Percentiles rank a stretch among this genome's conserved stretches.
These are phyloP conservation scores for Apocheima hispidaria DNA, from an alignment of 2,888 invertebrate species.

Conservation along the genomic window DNA sequence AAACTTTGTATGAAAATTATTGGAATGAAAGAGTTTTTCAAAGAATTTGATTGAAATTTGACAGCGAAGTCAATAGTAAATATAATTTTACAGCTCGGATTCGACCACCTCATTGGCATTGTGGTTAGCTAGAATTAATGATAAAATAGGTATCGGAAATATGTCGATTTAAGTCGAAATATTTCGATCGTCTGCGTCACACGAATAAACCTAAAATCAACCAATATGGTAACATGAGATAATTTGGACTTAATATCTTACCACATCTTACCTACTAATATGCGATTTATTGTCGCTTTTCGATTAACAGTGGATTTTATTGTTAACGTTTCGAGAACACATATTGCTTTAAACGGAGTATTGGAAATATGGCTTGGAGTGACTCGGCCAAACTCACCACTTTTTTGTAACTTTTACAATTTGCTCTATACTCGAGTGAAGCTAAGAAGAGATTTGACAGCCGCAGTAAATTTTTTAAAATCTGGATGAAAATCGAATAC, in stretches of 20 bases:
- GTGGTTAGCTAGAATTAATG: not conserved
- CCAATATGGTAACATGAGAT: conserved; percentile 55
- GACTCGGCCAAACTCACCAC: not conserved
- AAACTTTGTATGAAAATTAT: no score
- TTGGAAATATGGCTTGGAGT: conserved; percentile 39
- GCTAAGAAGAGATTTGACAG: no score
- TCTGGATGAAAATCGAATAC: no score
- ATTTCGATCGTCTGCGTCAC: not conserved
- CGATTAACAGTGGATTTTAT: conserved; percentile 28
- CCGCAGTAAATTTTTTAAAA: no score
- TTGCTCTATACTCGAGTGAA: no score
- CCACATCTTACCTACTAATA: conserved; percentile 47
- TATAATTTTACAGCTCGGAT: no score
- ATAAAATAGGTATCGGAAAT: not conserved
- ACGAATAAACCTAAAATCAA: conserved; percentile 44
- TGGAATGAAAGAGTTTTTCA: no score
- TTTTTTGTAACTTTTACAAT: not conserved
- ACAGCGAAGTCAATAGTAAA: no score
- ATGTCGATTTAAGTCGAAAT: not conserved
- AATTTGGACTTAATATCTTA: conserved; percentile 55
- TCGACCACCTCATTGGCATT: not conserved
- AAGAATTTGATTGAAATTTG: not conserved
- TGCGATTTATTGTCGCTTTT: conserved; percentile 56
- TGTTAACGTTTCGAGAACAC: conserved; percentile 35
- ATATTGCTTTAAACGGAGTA: conserved; percentile 40